A percentile compares a stretch with the other conserved stretches of the same genome.
Evolutionary conservation across 2,797 vertebrate genomes (phyloP).

Genomic region (Fundulus diaphanus): DNA sequence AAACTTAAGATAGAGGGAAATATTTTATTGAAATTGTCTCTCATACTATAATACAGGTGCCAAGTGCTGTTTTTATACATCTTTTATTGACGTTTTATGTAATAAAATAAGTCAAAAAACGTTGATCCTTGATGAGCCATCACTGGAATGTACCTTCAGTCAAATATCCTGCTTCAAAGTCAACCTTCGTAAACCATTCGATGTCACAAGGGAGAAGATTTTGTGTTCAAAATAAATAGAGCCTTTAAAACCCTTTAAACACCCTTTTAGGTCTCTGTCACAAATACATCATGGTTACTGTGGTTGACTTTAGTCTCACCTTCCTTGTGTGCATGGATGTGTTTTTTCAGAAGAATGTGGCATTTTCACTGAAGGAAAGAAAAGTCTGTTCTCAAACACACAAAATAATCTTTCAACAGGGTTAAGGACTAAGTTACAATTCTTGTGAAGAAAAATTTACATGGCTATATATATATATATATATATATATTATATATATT

Average conservation of each 20-base stretch:
- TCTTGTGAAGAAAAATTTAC: not conserved
- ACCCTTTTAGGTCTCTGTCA: not conserved
- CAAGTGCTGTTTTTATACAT: not conserved
- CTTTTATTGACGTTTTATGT: not conserved
- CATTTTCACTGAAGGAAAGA: not conserved
- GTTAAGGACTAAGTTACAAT: not conserved
- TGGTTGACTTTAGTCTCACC: not conserved
- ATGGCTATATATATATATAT: too few relatives aligned
- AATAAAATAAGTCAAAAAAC: not conserved
- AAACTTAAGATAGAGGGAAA: not conserved
- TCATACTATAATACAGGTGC: not conserved
- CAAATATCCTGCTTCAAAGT: not conserved
- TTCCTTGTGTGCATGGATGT: not conserved
- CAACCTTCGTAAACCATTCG: not conserved
- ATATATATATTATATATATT: too few relatives aligned
- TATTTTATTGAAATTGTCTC: not conserved
- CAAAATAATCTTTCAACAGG: too few relatives aligned
- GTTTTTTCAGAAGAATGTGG: not conserved
- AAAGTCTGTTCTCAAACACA: not conserved
- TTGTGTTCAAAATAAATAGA: not conserved
- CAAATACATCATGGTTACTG: not conserved
- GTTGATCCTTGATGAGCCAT: not conserved
- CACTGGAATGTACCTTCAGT: not conserved
- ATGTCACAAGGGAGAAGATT: not conserved
- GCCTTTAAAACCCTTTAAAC: not conserved